Evolutionary conservation across 1,140 invertebrate species (phyloP).

Genomic region (Heterodera carotae): DNA sequence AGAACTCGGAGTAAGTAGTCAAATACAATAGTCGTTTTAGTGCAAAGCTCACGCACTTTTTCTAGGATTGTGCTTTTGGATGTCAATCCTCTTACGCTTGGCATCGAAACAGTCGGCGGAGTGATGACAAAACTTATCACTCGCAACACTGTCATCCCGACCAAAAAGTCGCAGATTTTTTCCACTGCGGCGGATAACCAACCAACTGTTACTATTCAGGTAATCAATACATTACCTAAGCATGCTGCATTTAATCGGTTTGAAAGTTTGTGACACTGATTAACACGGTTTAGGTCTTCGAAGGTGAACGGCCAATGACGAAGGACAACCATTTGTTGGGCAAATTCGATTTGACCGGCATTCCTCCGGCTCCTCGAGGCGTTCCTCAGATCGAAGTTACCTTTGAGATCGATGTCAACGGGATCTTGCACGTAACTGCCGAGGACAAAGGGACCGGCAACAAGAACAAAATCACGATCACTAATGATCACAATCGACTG

Average conservation of each 20-base stretch:
- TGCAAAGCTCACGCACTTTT: not conserved
- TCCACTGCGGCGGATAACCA: constrained; percentile 98
- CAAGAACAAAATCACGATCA: constrained; percentile 96
- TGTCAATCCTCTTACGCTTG: constrained; percentile 95
- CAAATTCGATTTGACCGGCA: constrained; percentile 96
- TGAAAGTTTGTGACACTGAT: not conserved
- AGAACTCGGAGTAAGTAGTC: constrained; percentile 75
- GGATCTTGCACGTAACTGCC: constrained; percentile 88
- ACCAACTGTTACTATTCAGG: constrained; percentile 95
- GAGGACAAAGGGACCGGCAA: constrained; percentile 98
- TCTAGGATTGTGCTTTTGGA: constrained; percentile 79
- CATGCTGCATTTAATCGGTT: no score
- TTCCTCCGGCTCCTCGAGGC: constrained; percentile 92
- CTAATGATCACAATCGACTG: constrained; percentile 93
- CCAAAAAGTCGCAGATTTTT: constrained; percentile 99
- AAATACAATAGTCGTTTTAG: not conserved
- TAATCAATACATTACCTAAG: constrained; percentile 46
- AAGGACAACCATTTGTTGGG: constrained; percentile 97
- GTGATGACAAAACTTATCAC: constrained; percentile 99
- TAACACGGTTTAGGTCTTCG: constrained; percentile 73
- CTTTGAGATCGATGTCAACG: constrained; percentile 98
- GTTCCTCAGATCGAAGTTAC: constrained; percentile 88
- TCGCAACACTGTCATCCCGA: constrained; percentile 96
- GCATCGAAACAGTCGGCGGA: constrained; percentile 97
- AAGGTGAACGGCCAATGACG: constrained; percentile 98